A percentile compares a stretch with the other conserved stretches of the same genome.
phyloP scores from a whole-genome alignment of 1,140 invertebrate genomes.

The Cherax quadricarinatus region DNA sequence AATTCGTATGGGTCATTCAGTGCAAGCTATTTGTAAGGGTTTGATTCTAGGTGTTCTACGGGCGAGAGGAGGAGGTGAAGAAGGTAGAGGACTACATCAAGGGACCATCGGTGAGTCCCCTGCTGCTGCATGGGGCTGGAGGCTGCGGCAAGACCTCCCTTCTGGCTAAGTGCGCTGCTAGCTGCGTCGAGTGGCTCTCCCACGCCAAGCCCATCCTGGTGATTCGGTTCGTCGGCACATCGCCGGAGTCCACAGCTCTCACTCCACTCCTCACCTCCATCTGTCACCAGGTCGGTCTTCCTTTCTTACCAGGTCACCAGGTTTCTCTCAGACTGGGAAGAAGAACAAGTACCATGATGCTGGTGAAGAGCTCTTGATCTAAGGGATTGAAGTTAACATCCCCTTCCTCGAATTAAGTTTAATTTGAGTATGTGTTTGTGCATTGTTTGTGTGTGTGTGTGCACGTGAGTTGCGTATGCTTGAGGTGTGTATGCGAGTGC shows the following conservation, averaged over 20 bases:
- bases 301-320: neutral
- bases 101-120: constrained; percentile 87
- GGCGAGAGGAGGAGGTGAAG: constrained; percentile 90
- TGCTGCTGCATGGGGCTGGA: constrained; percentile 96
- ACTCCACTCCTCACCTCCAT: constrained; percentile 96
- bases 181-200: constrained; percentile 85
- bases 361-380: too few relatives aligned
- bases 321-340: too few relatives aligned
- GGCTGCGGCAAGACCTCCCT: constrained; percentile 98
- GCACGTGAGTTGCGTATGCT: too few relatives aligned
- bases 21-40: too few relatives aligned
- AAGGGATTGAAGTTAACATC: too few relatives aligned
- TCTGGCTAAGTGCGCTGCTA: constrained; percentile 92
- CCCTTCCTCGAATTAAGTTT: too few relatives aligned
- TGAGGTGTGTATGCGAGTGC: too few relatives aligned
- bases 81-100: constrained; percentile 91
- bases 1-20: too few relatives aligned
- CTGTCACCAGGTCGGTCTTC: constrained; percentile 82
- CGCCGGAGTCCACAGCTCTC: constrained; percentile 95
- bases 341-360: too few relatives aligned
- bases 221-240: constrained; percentile 96
- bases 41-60: constrained; percentile 88
- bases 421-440: too few relatives aligned
- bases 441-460: too few relatives aligned
- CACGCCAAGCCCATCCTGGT: constrained; percentile 88